Conservation (phyloP, 2,888 invertebrate species). For the Scaptomyza caliginosa region DNA sequence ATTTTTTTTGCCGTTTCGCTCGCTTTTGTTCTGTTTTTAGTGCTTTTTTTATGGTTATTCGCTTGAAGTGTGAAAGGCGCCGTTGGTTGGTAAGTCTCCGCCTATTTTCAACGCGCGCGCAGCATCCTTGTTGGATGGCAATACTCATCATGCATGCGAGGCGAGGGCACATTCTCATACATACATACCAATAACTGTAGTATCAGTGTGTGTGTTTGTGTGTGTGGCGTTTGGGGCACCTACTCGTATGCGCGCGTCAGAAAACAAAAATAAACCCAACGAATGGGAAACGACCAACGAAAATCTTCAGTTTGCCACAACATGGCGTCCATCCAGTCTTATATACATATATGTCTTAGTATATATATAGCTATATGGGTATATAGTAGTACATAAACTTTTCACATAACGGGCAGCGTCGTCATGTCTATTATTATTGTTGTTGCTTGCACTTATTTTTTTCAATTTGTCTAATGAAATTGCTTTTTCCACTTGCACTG, state of each 20-base stretch:
- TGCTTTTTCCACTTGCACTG: conserved; percentile 75
- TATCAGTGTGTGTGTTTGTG: conserved; percentile 10
- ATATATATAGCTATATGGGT: conserved; percentile 13
- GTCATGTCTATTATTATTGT: conserved; percentile 41
- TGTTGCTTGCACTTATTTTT: conserved; percentile 74
- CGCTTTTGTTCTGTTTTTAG: conserved; percentile 19
- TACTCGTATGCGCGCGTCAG: conserved; percentile 60
- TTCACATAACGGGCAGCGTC: conserved; percentile 38
- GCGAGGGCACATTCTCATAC: conserved; percentile 18
- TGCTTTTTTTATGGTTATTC: conserved; percentile 11
- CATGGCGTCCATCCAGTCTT: conserved; percentile 70
- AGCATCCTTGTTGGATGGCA: conserved; percentile 74
- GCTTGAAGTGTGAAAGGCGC: conserved; percentile 55
- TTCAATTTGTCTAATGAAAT: conserved; percentile 83
- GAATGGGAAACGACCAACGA: conserved; percentile 66
- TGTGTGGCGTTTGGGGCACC: conserved; percentile 27
- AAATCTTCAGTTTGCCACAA: conserved; percentile 56
- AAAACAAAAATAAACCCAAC: conserved; percentile 63
- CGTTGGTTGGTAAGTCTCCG: conserved; percentile 74
- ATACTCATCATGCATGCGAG: conserved; percentile 43
- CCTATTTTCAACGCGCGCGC: conserved; percentile 83
- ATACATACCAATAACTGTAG: conserved; percentile 14
- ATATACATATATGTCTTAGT: conserved; percentile 18
- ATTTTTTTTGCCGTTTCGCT: conserved; percentile 22
- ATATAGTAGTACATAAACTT: conserved; percentile 5